Evolutionary conservation across 2,113 vertebrate genomes (phyloP), one percentile per base, ranked within the genome.

Genomic region (Forbesichthys agassizii): DNA sequence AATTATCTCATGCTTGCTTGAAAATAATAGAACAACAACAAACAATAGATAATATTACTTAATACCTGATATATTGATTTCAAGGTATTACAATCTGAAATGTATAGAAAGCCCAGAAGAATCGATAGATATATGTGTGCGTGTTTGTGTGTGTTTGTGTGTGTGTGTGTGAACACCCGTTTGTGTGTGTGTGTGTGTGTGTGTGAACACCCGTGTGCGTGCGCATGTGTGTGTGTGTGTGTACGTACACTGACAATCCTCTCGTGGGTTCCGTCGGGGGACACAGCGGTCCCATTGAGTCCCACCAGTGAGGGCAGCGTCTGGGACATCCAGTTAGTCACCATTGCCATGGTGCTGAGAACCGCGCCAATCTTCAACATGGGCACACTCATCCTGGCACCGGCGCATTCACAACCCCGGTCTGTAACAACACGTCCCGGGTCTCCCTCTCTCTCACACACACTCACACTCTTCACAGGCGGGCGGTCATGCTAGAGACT

Each of bases 251-350:
- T 91, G 84, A 92, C 86, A 69, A 92, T 88, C 10, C 88, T 84
- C 83, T 93, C 88, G 0, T 91, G 87, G 12, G 81, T 92, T 46
- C 91, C 92, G 3, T 91, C 90, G 0, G 87, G 65, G 12, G 81
- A 85, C 14, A 89, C 71, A 77, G 71, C 57, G 66, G 94, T 95
- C 82, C 90, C 92, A 61, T 98, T 95, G 72, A 98, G 92, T 90
- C 95, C 95, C 66, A 95, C 94, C 81, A 97, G 91, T 47, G 94
- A 95, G 9, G 96, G 96, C 75, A 98, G 93, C 13, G 92, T 97
- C 92, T 96, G 96, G 88, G 97, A 98, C 95, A 98, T 96, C 97
- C 96, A 97, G 93, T 96, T 98, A 61, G 95, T 96, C 52, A 99
- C 94, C 93, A 98, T 95, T 67, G 96, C 95, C 95, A 98, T 94